Evolutionary conservation across 2,113 vertebrate genomes (phyloP), one percentile per base, ranked within the genome.

Genomic region (Cephalopholis sonnerati): DNA sequence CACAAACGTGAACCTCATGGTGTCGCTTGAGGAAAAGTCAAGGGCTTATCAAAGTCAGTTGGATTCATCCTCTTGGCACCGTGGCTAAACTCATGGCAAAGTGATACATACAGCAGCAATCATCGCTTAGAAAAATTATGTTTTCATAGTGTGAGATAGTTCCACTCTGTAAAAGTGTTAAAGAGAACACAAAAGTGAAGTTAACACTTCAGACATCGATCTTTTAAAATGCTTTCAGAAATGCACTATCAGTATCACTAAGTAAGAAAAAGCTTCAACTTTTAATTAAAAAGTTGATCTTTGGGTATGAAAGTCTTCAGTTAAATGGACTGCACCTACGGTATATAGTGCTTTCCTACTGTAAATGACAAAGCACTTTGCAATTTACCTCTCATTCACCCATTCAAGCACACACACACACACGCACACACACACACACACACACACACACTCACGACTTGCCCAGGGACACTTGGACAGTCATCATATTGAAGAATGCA

Each of bases 341-440:
- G 11, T 44, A 12, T 13, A 22, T 39, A 62, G 10, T 1, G 5
- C 36, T 25, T 29, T 44, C 41, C 11, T 12, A 44, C 11, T 9
- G 6, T 36, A 36, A 36, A 36, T 44, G 41, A 44, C 41, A 44
- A 12, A 9, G 8, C 41, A 44, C 41, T 3, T 44, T 44, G 41
- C 41, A 44, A 44, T 44, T 12, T 44, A 2, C 9, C 51, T 41
- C 32, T 24, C 44, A 29, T 29, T 50, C 44, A 50, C 64, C 12
- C 13, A 39, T 22, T 12, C 25, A 29, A 8, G 0, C 12, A 54
- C 48, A 46, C 63, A 66, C 44, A 29, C 59, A 39, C 48, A 25
- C 39, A 66, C 44, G 27, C 61, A 41, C 55, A 29, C 57, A 32
- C 58, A 59, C 58, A 59, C 58, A 59, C 57, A 29, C 25, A 59